Evolutionary conservation across 2,113 vertebrate genomes (phyloP), one percentile per base, ranked within the genome.

Genomic region (Uropsilus gracilis): DNA sequence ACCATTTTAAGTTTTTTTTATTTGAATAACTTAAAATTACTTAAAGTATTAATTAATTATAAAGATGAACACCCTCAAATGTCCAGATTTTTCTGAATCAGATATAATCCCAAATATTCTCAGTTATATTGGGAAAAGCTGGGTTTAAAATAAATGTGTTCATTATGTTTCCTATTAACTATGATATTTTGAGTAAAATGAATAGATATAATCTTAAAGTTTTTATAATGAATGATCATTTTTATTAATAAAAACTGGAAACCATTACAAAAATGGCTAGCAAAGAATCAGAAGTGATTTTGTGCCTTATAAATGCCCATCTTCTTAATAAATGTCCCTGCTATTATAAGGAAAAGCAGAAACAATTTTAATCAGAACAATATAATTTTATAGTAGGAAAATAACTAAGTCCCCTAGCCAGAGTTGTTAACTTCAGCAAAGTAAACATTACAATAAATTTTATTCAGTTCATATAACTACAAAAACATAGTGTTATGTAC

Each of bases 361-460:
- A 92, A 16, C 2, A 32, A 53, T 72, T 90, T 91, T 90, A 90
- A 88, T 90, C 16, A 57, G 20, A 90, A 14, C n/a, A 72, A 77
- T 66, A 81, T 11, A 87, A 39, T 88, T 92, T 86, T 59, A 94
- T 8, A 85, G 16, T 42, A 82, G 6, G 20, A 72, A 90, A 95
- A 81, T 53, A 50, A 68, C 18, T 59, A 63, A 46, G 32, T 46
- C 76, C 48, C 18, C 8, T n/a, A 57, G 28, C 72, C 32, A 59
- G 42, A 89, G n/a, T 34, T 88, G 89, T 86, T 77, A 84, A 18
- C 34, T 13, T 93, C 50, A 83, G 72, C 61, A 94, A 94, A 53
- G 24, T 83, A 82, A 90, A 81, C 8, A 77, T 69, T 82, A 26
- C 5, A 82, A 66, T 82, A 89, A 95, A 83, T 92, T 78, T 90